Evolutionary conservation across 2,113 vertebrate species (phyloP).

Genomic region (Alectura lathami): DNA sequence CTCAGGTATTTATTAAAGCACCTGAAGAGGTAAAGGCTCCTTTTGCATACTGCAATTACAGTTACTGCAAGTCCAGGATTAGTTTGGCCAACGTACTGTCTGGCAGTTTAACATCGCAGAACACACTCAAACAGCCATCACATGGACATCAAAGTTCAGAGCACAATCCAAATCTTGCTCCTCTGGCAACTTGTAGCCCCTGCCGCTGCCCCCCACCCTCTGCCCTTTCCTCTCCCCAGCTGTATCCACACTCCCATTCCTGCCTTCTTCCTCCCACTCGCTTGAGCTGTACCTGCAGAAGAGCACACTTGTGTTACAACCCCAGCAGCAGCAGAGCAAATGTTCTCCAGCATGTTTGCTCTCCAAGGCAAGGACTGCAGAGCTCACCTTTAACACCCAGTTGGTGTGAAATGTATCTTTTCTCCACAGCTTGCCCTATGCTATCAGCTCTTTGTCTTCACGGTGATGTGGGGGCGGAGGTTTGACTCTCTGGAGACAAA

Average conservation of each 20-base stretch:
- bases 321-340: not conserved
- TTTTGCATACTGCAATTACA: not conserved
- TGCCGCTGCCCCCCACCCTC: not conserved
- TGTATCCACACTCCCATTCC: not conserved
- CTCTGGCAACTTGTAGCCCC: not conserved
- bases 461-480: fast-evolving
- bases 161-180: not conserved
- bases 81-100: not conserved
- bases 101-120: not conserved
- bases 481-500: not conserved
- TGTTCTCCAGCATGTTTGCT: not conserved
- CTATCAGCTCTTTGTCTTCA: not conserved
- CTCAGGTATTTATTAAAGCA: not conserved
- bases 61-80: not conserved
- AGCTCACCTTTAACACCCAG: not conserved
- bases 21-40: not conserved
- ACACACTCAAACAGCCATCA: fast-evolving
- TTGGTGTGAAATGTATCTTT: not conserved
- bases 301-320: fast-evolving
- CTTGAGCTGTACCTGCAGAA: not conserved
- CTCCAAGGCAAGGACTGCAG: not conserved
- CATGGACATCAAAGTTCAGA: not conserved
- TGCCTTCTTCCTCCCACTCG: not conserved
- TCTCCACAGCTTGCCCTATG: not conserved
- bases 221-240: not conserved